Evolutionary conservation across 2,113 vertebrate genomes (phyloP).

Genomic region (Myotis davidii): DNA sequence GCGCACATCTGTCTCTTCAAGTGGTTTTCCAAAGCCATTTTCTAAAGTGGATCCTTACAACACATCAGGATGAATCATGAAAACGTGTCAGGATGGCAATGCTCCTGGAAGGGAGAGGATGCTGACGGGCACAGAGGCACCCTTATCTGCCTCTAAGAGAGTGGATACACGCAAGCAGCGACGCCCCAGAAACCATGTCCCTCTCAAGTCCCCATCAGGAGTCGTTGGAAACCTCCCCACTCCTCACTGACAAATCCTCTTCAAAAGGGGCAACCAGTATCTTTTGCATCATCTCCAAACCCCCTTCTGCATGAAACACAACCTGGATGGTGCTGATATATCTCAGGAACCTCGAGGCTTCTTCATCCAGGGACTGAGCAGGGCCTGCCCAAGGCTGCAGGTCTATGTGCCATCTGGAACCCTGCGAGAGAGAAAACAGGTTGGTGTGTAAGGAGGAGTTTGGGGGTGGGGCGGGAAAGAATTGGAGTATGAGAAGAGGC

Average conservation of each 20-base stretch:
- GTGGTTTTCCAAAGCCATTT: conserved; percentile 61
- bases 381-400: conserved; percentile 93
- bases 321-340: conserved; percentile 95
- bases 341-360: conserved; percentile 92
- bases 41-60: conserved; percentile 65
- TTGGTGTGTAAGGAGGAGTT: neutral
- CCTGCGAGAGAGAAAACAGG: conserved; percentile 81
- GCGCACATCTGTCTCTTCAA: conserved; percentile 25
- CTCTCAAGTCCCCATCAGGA: neutral
- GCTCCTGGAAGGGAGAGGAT: neutral
- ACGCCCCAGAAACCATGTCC: conserved; percentile 4
- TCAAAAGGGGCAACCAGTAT: neutral
- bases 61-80: conserved; percentile 46
- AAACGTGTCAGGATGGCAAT: conserved; percentile 7
- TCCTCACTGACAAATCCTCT: neutral
- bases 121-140: neutral
- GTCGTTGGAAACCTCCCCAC: neutral
- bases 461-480: neutral
- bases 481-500: accelerated
- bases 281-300: neutral
- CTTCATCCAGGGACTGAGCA: conserved; percentile 89
- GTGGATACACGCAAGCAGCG: neutral
- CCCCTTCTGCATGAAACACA: conserved; percentile 17
- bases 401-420: conserved; percentile 91
- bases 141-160: neutral